Percentiles rank a stretch among this genome's conserved stretches.
Evolutionary conservation across 1,140 invertebrate genomes (phyloP).

Genomic region (Nixonia krombeini): DNA sequence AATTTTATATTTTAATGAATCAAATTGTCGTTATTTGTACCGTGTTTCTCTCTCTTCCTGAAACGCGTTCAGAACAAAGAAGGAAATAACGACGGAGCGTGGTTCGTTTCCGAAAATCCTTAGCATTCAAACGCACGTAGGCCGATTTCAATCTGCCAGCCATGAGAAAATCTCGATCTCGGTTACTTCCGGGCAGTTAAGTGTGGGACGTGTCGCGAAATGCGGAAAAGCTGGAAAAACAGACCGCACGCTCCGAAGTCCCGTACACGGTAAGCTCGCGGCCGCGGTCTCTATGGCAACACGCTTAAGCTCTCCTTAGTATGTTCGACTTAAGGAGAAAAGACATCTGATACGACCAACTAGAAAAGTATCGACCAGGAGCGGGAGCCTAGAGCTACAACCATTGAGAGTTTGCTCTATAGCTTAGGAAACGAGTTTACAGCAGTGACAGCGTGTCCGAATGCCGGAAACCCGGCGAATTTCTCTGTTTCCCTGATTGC

Average conservation of each 20-base stretch:
- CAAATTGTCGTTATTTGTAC: no score
- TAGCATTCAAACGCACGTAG: not conserved
- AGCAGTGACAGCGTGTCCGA: not conserved
- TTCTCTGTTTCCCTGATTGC: conserved; percentile 1
- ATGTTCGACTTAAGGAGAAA: conserved; percentile 47
- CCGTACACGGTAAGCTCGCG: conserved; percentile 9
- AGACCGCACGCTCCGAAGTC: conserved; percentile 9
- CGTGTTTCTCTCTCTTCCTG: no score
- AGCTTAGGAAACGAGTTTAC: conserved; percentile 13
- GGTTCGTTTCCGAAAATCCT: no score
- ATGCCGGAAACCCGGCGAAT: not conserved
- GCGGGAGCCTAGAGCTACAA: conserved; percentile 17
- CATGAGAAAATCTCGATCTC: conserved; percentile 29
- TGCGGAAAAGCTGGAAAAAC: conserved; percentile 2
- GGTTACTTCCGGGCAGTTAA: conserved; percentile 40
- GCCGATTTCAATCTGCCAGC: conserved; percentile 16
- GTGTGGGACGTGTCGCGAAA: conserved; percentile 27
- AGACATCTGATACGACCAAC: conserved; percentile 39
- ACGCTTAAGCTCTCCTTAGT: conserved; percentile 59
- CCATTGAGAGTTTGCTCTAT: conserved; percentile 16
- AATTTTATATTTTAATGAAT: no score
- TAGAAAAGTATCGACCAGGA: conserved; percentile 40
- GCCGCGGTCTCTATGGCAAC: conserved; percentile 63
- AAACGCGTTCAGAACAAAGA: no score
- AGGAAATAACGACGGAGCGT: no score